Percentiles rank a stretch among this genome's conserved stretches.
phyloP scores from a whole-genome alignment of 1,140 invertebrate species.

The Microplitis mediator region DNA sequence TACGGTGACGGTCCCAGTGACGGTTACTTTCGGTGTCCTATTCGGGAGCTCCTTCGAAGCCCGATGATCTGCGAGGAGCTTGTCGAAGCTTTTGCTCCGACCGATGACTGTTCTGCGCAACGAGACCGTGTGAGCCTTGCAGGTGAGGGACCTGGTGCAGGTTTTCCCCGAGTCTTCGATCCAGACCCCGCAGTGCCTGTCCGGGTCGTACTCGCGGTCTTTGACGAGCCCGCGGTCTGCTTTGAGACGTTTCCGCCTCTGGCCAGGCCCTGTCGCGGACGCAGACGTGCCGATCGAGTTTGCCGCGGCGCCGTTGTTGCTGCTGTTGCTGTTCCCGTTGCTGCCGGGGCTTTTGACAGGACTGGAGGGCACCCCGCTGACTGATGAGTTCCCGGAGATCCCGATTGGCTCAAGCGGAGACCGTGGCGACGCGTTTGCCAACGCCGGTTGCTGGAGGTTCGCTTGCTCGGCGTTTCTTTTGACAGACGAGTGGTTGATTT shows the following conservation, averaged over 20 bases:
- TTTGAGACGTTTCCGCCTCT: constrained; percentile 64
- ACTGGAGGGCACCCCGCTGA: constrained; percentile 39
- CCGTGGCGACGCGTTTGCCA: constrained; percentile 44
- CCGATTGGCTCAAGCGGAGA: constrained; percentile 49
- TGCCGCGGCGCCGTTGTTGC: background rate
- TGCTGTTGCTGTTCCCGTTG: constrained; percentile 30
- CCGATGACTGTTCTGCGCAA: constrained; percentile 75
- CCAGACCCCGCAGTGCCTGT: constrained; percentile 81
- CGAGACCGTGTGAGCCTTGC: constrained; percentile 82
- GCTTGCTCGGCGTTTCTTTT: constrained; percentile 41
- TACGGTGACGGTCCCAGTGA: constrained; percentile 44
- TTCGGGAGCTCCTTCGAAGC: constrained; percentile 66
- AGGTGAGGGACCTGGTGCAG: constrained; percentile 82
- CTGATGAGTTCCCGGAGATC: constrained; percentile 39
- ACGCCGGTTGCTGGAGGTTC: constrained; percentile 40
- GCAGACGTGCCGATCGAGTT: background rate
- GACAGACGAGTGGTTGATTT: constrained; percentile 49
- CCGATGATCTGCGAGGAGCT: constrained; percentile 77
- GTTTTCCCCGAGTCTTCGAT: constrained; percentile 72
- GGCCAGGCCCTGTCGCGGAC: constrained; percentile 43
- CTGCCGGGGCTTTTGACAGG: constrained; percentile 52
- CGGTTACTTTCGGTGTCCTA: constrained; percentile 47
- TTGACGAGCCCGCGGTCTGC: constrained; percentile 68
- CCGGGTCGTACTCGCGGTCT: constrained; percentile 77
- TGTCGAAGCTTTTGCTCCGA: constrained; percentile 79